A percentile compares a stretch with the other conserved stretches of the same genome.
These are phyloP conservation scores for Octonoba sinensis DNA, from an alignment of 2,888 invertebrate genomes.

Conservation along the genomic window DNA sequence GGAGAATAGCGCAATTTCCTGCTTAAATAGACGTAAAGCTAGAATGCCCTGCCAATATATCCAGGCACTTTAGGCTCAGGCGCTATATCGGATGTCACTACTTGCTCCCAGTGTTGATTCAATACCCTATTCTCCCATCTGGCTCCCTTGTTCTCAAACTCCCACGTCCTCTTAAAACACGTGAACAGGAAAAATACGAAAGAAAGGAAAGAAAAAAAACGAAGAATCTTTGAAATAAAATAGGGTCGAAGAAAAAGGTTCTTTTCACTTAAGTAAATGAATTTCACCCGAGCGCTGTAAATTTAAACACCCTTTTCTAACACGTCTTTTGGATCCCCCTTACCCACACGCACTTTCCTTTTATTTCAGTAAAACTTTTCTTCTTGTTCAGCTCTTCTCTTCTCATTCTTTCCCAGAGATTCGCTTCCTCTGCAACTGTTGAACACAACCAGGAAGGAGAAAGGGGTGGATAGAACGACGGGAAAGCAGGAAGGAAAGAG, in stretches of 20 bases:
- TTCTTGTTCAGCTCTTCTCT: constrained; percentile 1
- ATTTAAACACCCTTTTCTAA: constrained; percentile 37
- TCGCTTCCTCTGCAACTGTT: constrained; percentile 52
- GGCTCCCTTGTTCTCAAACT: constrained; percentile 27
- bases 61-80: too few species aligned
- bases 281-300: constrained; percentile 41
- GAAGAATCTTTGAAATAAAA: constrained; percentile 28
- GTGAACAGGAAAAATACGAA: neutral
- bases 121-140: constrained; percentile 4
- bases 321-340: constrained; percentile 31
- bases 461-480: neutral
- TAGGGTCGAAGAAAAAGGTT: constrained; percentile 42
- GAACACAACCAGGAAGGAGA: neutral
- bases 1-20: too few species aligned
- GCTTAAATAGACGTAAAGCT: too few species aligned
- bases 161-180: constrained; percentile 1
- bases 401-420: constrained; percentile 19
- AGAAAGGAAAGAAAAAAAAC: constrained; percentile 1
- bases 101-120: constrained; percentile 37
- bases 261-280: constrained; percentile 62
- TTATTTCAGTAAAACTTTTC: constrained; percentile 13
- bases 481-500: constrained; percentile 13
- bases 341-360: constrained; percentile 11
- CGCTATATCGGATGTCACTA: constrained; percentile 9
- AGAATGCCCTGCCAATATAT: too few species aligned